Evolutionary conservation across 2,888 invertebrate species (phyloP).

Genomic region (Seira ritae): DNA sequence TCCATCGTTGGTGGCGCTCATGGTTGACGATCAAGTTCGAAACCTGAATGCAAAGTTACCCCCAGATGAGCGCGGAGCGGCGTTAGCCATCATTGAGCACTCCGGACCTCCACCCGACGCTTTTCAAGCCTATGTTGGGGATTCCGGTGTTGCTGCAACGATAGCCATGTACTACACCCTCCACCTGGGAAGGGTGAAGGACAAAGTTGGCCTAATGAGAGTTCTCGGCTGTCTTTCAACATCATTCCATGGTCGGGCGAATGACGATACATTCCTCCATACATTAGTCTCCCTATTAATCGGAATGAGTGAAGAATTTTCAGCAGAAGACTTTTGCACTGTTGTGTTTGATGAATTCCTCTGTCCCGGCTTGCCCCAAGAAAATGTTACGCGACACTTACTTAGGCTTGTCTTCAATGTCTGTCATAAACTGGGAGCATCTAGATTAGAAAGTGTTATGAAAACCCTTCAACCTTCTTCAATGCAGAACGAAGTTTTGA

Average conservation of each 20-base stretch:
- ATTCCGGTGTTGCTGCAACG: constrained; percentile 93
- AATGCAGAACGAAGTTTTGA: constrained; percentile 69
- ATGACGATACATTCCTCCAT: constrained; percentile 96
- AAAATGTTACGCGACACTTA: constrained; percentile 94
- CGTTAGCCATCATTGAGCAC: constrained; percentile 94
- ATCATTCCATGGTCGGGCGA: constrained; percentile 93
- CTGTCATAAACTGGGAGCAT: constrained; percentile 88
- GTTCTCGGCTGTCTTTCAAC: constrained; percentile 93
- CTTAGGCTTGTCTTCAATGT: constrained; percentile 94
- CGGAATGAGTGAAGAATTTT: constrained; percentile 93
- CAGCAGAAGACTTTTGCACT: constrained; percentile 95
- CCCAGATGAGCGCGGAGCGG: constrained; percentile 94
- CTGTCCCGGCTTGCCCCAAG: constrained; percentile 90
- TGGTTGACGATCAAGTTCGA: constrained; percentile 83
- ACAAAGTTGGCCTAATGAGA: constrained; percentile 87
- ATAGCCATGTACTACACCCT: constrained; percentile 96
- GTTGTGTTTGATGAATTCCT: constrained; percentile 97
- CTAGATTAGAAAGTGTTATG: constrained; percentile 87
- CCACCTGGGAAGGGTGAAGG: constrained; percentile 88
- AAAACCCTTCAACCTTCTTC: constrained; percentile 83
- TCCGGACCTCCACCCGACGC: constrained; percentile 93
- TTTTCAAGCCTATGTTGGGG: constrained; percentile 93
- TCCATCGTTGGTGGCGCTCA: constrained; percentile 93
- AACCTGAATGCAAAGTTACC: constrained; percentile 88
- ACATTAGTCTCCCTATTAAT: constrained; percentile 90